phyloP scores from a whole-genome alignment of 2,797 vertebrate species.

The Rhincodon typus region DNA sequence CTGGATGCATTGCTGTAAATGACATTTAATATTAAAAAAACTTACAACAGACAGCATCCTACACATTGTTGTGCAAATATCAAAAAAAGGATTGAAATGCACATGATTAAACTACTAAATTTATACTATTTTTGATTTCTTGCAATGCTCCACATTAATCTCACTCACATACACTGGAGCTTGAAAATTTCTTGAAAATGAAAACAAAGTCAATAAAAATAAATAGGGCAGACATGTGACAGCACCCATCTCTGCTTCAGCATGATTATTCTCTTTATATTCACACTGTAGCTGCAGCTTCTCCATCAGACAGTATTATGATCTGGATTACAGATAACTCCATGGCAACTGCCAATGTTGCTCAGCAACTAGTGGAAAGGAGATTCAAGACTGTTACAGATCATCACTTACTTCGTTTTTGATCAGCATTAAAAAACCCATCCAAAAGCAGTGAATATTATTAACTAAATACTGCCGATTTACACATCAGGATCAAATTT shows the following conservation, averaged over 20 bases:
- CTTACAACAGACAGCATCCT: background rate
- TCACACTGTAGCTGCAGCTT: background rate
- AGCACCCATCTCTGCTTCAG: background rate
- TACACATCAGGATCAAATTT: background rate
- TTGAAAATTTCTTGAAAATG: background rate
- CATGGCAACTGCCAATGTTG: conserved; percentile 17
- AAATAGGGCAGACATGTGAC: background rate
- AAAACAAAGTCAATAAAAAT: background rate
- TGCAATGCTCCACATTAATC: background rate
- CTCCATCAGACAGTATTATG: background rate
- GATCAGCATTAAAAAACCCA: background rate
- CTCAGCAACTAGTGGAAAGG: background rate
- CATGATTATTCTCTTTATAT: background rate
- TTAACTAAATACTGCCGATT: background rate
- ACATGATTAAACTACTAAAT: background rate
- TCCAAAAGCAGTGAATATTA: background rate
- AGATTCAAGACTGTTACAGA: background rate
- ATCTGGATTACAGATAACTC: background rate
- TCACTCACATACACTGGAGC: background rate
- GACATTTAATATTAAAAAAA: background rate
- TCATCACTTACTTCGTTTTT: background rate
- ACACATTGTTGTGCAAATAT: background rate
- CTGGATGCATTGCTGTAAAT: background rate
- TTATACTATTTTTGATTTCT: background rate
- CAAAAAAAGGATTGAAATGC: background rate